Base-by-base conservation (phyloP, 2,113 vertebrate genomes). In the Hemiscyllium ocellatum region DNA sequence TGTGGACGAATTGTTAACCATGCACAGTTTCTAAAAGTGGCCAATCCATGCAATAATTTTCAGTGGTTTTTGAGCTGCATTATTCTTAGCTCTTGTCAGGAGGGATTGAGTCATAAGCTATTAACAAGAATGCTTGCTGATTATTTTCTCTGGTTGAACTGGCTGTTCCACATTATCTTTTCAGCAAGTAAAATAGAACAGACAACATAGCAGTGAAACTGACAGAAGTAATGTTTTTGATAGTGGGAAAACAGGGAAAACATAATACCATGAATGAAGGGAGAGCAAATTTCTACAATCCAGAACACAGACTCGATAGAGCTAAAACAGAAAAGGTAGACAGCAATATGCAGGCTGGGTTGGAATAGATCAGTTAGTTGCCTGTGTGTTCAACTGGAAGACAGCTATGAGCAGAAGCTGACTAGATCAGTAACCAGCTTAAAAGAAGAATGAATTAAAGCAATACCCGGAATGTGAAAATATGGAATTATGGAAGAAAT, bases 51-150 rank as follows among this genome's bases (percentile, higher is more conserved):
- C 89, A 93, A 66, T 65, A 5, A 66, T 93, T 66, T 93, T 66
- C 89, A 93, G 56, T 37, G 61, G 33, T 37, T 93, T 61, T 68
- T 66, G 33, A 17, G 61, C 89, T 37, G 89, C 15, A 37, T 68
- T 93, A 93, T 93, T 93, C 61, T 93, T 93, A 93, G 89, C 61
- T 66, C 65, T n/a, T 93, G 89, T 93, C 89, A 93, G 61, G 61
- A 93, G 89, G 89, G n/a, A 93, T 93, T 93, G 89, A 93, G 89
- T 93, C 89, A 93, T 93, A 93, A 93, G 61, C 89, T 93, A 68
- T 93, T 93, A 93, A 19, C 56, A 91, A 91, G 89, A n/a, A 91
- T 66, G 29, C 61, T 93, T 93, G 89, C 61, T 93, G 89, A 68
- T 66, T 93, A 93, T 93, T 66, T 68, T 93, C 89, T 93, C 89